Base-by-base conservation (phyloP, 2,888 invertebrate species). In the Lycophotia porphyrea region DNA sequence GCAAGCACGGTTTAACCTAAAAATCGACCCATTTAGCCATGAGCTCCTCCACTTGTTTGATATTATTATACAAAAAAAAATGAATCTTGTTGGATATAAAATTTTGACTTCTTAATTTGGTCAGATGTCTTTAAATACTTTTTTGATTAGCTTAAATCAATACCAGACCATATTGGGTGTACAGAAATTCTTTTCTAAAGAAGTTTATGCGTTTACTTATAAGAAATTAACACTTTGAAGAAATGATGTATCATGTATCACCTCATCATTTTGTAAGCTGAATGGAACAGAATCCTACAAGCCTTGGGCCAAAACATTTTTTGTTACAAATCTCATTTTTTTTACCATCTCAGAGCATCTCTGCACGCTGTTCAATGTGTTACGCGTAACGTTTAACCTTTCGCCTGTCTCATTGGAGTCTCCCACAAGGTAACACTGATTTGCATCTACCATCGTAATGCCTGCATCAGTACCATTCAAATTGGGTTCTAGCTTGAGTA, bases 341-440 rank as follows among this genome's bases (percentile, higher is more conserved):
- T 78, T 69, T 34, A 84, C 52, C 87, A 85, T 86, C 82, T 82
- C 74, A 63, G 84, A 83, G 87, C 90, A 60, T 34, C 60, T 60
- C 60, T 92, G 90, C 92, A 92, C 83, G 88, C 92, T 91, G 89
- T 91, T 91, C 94, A 95, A 95, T 94, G 90, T 95, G 96, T 90
- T 92, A 91, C 92, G 92, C 95, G 95, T 95, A 93, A 93, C 90
- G 90, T 92, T 93, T 93, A 95, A 95, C 95, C 95, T 95, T 94
- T 95, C 89, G 93, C 93, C 91, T 93, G 92, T 93, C 92, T 92
- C 93, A 89, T 88, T 89, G 89, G 91, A 92, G 93, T 95, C 96
- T 95, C 96, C 96, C 96, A 95, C 96, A 95, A 96, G 95, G 96
- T 96, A 93, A 93, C 79, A 74, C 27, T 44, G 42, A 42, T 21